phyloP scores from a whole-genome alignment of 2,113 vertebrate species.

The Eleginops maclovinus region DNA sequence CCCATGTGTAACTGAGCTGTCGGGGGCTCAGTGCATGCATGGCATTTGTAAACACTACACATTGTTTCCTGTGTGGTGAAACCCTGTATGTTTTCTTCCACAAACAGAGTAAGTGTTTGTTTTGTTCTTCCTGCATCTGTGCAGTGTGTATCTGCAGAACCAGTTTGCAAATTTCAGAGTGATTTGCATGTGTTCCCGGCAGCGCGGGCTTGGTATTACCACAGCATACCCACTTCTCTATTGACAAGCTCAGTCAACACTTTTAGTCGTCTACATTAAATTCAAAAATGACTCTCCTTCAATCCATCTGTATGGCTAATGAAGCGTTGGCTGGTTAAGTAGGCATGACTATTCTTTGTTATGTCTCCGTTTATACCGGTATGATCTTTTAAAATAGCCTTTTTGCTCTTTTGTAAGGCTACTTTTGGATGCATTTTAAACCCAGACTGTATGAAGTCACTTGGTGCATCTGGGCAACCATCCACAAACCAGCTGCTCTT shows the following conservation, averaged over 20 bases:
- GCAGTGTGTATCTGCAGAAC: constrained; percentile 59
- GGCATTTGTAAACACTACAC: not conserved
- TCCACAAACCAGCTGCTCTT: constrained; percentile 31
- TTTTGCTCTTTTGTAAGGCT: not conserved
- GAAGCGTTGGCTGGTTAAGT: not conserved
- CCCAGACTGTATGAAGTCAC: constrained; percentile 28
- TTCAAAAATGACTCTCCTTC: not conserved
- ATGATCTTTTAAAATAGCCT: not conserved
- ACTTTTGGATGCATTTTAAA: constrained; percentile 12
- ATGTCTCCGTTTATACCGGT: not conserved
- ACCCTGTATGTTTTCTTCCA: constrained; percentile 23
- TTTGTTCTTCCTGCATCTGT: constrained; percentile 46
- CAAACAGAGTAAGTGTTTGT: constrained; percentile 31
- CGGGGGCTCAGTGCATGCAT: not conserved
- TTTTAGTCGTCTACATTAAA: not conserved
- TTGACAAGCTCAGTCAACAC: constrained; percentile 4
- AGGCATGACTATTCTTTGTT: not conserved
- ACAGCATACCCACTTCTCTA: constrained; percentile 33
- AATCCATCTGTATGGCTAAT: not conserved
- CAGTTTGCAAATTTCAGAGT: constrained; percentile 70
- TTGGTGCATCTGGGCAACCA: constrained; percentile 27
- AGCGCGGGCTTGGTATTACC: constrained; percentile 9
- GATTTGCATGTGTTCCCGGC: constrained; percentile 78
- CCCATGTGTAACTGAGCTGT: not conserved
- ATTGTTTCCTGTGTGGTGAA: constrained; percentile 75